Evolutionary conservation across 2,113 vertebrate species (phyloP).

Genomic region (Eclectus roratus): DNA sequence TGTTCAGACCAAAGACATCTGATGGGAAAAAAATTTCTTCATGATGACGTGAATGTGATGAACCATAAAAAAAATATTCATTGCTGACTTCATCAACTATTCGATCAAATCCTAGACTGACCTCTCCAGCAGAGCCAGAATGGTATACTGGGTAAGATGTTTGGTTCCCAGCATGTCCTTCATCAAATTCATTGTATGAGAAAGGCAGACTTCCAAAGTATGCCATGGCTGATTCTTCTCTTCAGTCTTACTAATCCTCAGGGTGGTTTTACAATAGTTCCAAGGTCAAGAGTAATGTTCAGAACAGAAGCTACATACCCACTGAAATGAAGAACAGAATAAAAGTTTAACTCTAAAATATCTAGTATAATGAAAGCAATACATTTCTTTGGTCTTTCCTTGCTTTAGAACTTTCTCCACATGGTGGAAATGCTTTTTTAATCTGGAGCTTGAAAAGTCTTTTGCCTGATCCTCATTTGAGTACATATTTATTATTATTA

Average conservation of each 20-base stretch:
- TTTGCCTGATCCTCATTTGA: neutral
- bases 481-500: neutral
- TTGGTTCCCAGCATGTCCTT: neutral
- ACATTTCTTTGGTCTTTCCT: neutral
- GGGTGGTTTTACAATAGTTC: neutral
- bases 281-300: neutral
- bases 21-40: neutral
- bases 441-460: neutral
- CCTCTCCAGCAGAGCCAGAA: neutral
- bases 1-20: neutral
- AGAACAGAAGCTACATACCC: neutral
- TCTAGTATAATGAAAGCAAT: neutral
- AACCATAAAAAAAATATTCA: slow-evolving; percentile 33
- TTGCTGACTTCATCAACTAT: slow-evolving; percentile 37
- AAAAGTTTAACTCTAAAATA: neutral
- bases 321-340: slow-evolving; percentile 17
- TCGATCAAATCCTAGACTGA: neutral
- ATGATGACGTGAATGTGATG: neutral
- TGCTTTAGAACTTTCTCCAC: neutral
- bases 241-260: neutral
- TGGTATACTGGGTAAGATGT: neutral
- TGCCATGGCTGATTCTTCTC: neutral
- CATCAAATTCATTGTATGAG: neutral
- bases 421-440: neutral
- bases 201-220: neutral